Evolutionary conservation across 2,888 invertebrate genomes (phyloP), one percentile per base, ranked within the genome.

Genomic region (Ceriagrion tenellum): DNA sequence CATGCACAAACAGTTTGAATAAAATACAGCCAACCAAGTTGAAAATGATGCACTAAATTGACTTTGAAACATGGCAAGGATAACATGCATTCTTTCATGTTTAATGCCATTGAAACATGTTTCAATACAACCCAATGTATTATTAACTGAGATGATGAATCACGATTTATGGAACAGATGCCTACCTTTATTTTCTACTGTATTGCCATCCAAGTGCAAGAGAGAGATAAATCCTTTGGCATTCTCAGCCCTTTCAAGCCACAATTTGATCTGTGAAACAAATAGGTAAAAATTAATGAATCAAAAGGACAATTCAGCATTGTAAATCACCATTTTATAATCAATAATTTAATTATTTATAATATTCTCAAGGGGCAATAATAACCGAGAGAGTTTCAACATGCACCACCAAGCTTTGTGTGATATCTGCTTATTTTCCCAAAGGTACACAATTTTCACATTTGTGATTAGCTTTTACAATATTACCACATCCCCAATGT

Each of bases 211-310:
- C n/a, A 95, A 96, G 74, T 96, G 96, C 95, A 96, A 96, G 1
- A 96, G 96, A 47, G 96, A 96, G 89, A 97, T 96, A 95, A 97
- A 97, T 90, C 97, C 97, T 96, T 97, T 97, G 26, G 97, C 97
- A 96, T 97, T 97, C 96, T 98, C 97, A 0, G 97, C 98, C 96
- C 97, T 97, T 95, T 97, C 97, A 96, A 98, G 97, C 98, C 98
- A 98, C 90, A 97, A 96, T 95, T 97, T 97, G 95, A 97, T 96
- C 97, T 97, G 96, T 8, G 95, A 47, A 26, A 88, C 69, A 18
- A 88, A 59, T 95, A 91, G 63, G 95, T 81, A 88, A 69, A 90
- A 55, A 88, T 95, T 69, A 95, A 56, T 0, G 10, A 69, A 26
- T 6, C 0, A 35, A 13, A 18, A 81, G 81, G 35, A 81, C 6